Conservation (phyloP, 2,888 invertebrate genomes). For the Catotricha subobsoleta region DNA sequence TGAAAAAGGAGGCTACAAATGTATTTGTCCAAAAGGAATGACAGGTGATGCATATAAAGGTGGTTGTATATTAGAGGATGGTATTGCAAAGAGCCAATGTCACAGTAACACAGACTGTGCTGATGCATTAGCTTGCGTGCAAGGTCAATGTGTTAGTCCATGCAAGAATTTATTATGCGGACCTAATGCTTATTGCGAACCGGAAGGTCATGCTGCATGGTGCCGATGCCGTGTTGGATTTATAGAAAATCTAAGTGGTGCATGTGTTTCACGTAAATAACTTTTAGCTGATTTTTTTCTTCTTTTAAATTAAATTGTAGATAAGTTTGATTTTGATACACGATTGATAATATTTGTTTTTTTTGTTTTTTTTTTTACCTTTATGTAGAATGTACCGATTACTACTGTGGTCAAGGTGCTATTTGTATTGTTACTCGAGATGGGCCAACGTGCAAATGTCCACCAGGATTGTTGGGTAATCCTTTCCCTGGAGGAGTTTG, state of each 20-base stretch:
- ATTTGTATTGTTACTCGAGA: constrained; percentile 68
- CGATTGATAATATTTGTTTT: neutral
- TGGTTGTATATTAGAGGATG: constrained; percentile 49
- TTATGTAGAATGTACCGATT: constrained; percentile 29
- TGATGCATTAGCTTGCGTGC: constrained; percentile 57
- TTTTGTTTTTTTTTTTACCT: constrained; percentile 5
- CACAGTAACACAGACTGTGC: constrained; percentile 58
- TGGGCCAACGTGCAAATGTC: constrained; percentile 77
- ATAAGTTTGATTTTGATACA: constrained; percentile 1
- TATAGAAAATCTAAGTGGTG: constrained; percentile 56
- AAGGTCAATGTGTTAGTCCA: constrained; percentile 64
- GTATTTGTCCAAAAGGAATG: constrained; percentile 67
- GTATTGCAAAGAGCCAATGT: constrained; percentile 46
- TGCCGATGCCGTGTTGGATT: constrained; percentile 74
- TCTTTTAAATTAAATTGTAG: neutral
- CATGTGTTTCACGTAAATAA: constrained; percentile 61
- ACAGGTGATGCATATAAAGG: constrained; percentile 70
- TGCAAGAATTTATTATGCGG: constrained; percentile 65
- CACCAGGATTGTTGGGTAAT: constrained; percentile 72
- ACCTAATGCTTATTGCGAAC: constrained; percentile 69
- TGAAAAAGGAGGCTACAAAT: constrained; percentile 68
- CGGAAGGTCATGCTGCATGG: constrained; percentile 74
- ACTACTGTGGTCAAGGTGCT: constrained; percentile 65
- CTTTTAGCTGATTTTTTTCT: neutral
- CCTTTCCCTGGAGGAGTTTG: constrained; percentile 84